Base-by-base conservation (phyloP, 2,113 vertebrate species). In the Sorex araneus region DNA sequence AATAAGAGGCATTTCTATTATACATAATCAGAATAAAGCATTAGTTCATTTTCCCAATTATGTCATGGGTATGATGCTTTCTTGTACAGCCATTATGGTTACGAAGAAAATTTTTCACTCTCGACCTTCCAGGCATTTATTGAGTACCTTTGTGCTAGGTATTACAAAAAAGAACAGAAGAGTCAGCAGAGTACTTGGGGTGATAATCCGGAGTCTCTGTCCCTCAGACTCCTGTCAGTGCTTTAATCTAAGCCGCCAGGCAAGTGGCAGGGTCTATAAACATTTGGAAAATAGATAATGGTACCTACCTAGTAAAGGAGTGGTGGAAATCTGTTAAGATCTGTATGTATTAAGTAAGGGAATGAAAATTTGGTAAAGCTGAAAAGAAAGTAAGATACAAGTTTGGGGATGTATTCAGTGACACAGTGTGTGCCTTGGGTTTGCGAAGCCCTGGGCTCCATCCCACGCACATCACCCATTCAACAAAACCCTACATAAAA, bases 1-100 rank as follows among this genome's bases (percentile, higher is more conserved):
- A 89, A 69, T 77, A 88, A 78, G 60, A 25, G 0, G 36, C 85
- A 94, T 73, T 82, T 93, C 32, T 91, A 47, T 34, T 75, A 64
- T 78, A 71, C 74, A 10, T 66, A 89, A 78, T 60, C 47, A 93
- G 21, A 92, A 86, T 73, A 83, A 83, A 87, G n/a, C 13, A 87
- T 69, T 87, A 91, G 91, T 27, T 91, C 43, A 71, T 80, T 80
- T 80, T 67, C 60, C 30, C 32, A 91, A 69, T 86, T 43, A 82
- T 70, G 36, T 77, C 30, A 78, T 0, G 60, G 30, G 28, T 45
- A 92, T 64, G 86, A 63, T 16, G 18, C 18, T 81, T 71, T 90
- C 69, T 94, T 90, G 77, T 73, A 79, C 50, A 67, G 66, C 0
- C 4, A 79, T 81, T 30, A 89, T 43, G 45, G 79, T 67, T 47